Percentiles rank a stretch among this genome's conserved stretches.
Conservation (phyloP, 1,140 invertebrate species). For the Chrysopa pallens region DNA sequence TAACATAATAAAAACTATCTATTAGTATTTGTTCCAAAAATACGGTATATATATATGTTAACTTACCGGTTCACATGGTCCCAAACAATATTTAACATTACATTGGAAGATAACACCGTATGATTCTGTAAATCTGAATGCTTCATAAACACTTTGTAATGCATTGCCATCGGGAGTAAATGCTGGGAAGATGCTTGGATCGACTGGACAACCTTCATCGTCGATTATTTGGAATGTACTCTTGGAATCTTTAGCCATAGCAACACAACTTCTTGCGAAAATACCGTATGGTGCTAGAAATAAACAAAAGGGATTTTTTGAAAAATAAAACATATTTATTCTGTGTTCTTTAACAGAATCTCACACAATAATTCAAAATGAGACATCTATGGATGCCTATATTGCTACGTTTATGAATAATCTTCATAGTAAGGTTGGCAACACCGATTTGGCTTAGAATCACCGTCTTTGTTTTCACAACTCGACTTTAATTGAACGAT, state of each 20-base stretch:
- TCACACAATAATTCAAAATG: too few species aligned
- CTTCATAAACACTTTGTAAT: conserved; percentile 80
- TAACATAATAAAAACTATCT: conserved; percentile 19
- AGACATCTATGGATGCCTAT: too few species aligned
- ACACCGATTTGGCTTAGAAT: too few species aligned
- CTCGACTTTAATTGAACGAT: too few species aligned
- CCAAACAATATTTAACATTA: conserved; percentile 90
- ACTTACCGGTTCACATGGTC: conserved; percentile 81
- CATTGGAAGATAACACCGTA: conserved; percentile 95
- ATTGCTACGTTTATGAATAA: too few species aligned
- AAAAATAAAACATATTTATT: background rate
- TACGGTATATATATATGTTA: background rate
- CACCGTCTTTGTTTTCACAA: too few species aligned
- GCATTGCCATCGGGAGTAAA: conserved; percentile 77
- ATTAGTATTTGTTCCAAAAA: background rate
- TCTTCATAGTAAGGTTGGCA: too few species aligned
- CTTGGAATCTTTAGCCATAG: conserved; percentile 92
- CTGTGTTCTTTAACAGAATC: too few species aligned
- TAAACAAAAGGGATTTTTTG: conserved; percentile 8
- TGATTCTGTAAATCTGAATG: conserved; percentile 88
- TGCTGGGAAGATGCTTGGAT: conserved; percentile 81
- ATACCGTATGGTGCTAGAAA: conserved; percentile 83
- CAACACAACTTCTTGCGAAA: conserved; percentile 85
- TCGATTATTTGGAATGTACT: conserved; percentile 93
- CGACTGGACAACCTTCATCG: conserved; percentile 85